Percentiles rank a stretch among this genome's conserved stretches.
Evolutionary conservation across 2,113 vertebrate genomes (phyloP).

Genomic region (Mus musculus): DNA sequence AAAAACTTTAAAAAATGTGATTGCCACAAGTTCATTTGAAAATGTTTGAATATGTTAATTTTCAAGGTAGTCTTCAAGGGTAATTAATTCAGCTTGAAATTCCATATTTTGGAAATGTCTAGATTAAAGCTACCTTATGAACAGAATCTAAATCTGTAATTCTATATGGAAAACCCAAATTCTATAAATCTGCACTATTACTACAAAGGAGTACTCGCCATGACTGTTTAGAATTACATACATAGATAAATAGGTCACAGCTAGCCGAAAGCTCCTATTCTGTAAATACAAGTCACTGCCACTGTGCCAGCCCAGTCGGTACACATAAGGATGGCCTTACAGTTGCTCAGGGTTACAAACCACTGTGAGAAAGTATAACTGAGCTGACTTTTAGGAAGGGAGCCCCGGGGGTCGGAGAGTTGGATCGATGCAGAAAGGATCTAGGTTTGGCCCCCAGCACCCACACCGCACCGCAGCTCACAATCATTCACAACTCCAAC

Average conservation of each 20-base stretch:
- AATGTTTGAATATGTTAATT: constrained; percentile 56
- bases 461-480: not conserved
- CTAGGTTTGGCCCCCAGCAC: not conserved
- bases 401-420: not conserved
- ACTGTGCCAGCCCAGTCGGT: not conserved
- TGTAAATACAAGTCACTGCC: constrained; percentile 24
- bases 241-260: constrained; percentile 39
- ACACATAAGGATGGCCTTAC: constrained; percentile 14
- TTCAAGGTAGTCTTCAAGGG: constrained; percentile 51
- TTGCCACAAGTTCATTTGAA: constrained; percentile 45
- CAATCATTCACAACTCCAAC: not conserved
- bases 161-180: constrained; percentile 61
- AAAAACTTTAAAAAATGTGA: constrained; percentile 45
- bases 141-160: constrained; percentile 60
- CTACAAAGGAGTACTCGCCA: constrained; percentile 57
- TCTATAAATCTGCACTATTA: constrained; percentile 67
- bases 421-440: not conserved
- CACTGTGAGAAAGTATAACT: not conserved
- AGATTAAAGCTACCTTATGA: constrained; percentile 65
- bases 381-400: constrained; percentile 3
- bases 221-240: constrained; percentile 37
- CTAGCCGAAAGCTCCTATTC: constrained; percentile 49
- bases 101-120: constrained; percentile 58
- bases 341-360: constrained; percentile 35
- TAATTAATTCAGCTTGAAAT: constrained; percentile 64